Percentiles rank a stretch among this genome's conserved stretches.
Evolutionary conservation across 2,888 invertebrate genomes (phyloP).

Genomic region (Thereva unica): DNA sequence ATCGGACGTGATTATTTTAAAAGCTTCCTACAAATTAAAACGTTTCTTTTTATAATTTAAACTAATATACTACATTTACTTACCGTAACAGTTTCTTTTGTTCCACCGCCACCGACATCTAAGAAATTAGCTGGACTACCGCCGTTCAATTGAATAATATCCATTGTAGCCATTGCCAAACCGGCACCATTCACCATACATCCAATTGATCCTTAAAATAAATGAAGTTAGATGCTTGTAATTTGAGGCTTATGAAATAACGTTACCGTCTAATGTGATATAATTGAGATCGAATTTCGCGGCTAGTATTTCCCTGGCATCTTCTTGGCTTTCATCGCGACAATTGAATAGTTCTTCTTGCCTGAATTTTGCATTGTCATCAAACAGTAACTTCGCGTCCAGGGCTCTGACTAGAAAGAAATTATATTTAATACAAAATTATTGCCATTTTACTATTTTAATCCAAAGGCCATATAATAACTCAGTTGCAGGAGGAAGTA

Average conservation of each 20-base stretch:
- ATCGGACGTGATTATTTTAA: slow-evolving; percentile 89
- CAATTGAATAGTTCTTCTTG: slow-evolving; percentile 79
- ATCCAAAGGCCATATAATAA: no score
- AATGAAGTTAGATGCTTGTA: no score
- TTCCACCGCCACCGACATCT: slow-evolving; percentile 92
- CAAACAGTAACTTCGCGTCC: slow-evolving; percentile 89
- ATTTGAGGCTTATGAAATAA: slow-evolving; percentile 37
- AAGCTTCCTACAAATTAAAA: slow-evolving; percentile 69
- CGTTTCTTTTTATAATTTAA: background rate
- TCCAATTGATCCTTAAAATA: slow-evolving; percentile 69
- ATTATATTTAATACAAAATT: slow-evolving; percentile 35
- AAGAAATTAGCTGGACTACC: slow-evolving; percentile 92
- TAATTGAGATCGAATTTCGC: slow-evolving; percentile 84
- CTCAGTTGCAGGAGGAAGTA: no score
- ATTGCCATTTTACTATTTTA: no score
- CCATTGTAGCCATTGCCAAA: slow-evolving; percentile 94
- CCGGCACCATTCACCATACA: slow-evolving; percentile 93
- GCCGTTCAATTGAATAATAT: slow-evolving; percentile 89
- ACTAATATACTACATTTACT: background rate
- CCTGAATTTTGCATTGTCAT: slow-evolving; percentile 86
- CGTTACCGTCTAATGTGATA: slow-evolving; percentile 81
- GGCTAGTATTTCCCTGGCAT: slow-evolving; percentile 83
- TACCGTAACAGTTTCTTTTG: slow-evolving; percentile 72
- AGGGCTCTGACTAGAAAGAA: slow-evolving; percentile 61
- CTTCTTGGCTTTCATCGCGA: slow-evolving; percentile 86